phyloP scores from a whole-genome alignment of 2,888 invertebrate genomes.

The Cheilosia urbana region DNA sequence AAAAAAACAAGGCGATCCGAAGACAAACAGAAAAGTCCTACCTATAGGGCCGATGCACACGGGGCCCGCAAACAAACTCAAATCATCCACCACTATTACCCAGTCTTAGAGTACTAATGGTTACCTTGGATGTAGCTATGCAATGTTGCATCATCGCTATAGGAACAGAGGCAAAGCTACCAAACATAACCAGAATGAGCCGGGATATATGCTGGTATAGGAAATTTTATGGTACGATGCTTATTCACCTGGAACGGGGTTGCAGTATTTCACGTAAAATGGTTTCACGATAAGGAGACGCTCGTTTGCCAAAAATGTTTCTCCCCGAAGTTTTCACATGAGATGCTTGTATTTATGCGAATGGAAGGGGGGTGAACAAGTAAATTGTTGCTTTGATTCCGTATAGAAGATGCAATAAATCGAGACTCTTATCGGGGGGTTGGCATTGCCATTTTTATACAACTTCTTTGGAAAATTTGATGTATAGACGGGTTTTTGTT shows the following conservation, averaged over 20 bases:
- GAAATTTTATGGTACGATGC: slow-evolving; percentile 68
- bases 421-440: slow-evolving; percentile 38
- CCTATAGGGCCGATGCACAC: slow-evolving; percentile 24
- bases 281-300: slow-evolving; percentile 72
- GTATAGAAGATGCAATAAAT: slow-evolving; percentile 52
- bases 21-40: slow-evolving; percentile 58
- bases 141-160: slow-evolving; percentile 63
- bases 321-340: slow-evolving; percentile 44
- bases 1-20: slow-evolving; percentile 18
- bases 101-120: slow-evolving; percentile 36
- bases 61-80: slow-evolving; percentile 28
- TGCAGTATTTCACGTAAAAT: slow-evolving; percentile 72
- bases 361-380: slow-evolving; percentile 41
- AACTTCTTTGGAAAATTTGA: slow-evolving; percentile 33
- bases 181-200: slow-evolving; percentile 43
- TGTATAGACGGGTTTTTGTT: slow-evolving; percentile 56
- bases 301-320: slow-evolving; percentile 67
- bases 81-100: slow-evolving; percentile 14
- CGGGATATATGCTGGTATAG: slow-evolving; percentile 47
- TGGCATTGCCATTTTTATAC: slow-evolving; percentile 15
- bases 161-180: slow-evolving; percentile 10
- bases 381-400: slow-evolving; percentile 67
- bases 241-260: slow-evolving; percentile 72
- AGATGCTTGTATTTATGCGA: slow-evolving; percentile 49
- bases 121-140: slow-evolving; percentile 39